A percentile compares a stretch with the other conserved stretches of the same genome.
Evolutionary conservation across 2,888 invertebrate genomes (phyloP).

Genomic region (Diachrysia chrysitis): DNA sequence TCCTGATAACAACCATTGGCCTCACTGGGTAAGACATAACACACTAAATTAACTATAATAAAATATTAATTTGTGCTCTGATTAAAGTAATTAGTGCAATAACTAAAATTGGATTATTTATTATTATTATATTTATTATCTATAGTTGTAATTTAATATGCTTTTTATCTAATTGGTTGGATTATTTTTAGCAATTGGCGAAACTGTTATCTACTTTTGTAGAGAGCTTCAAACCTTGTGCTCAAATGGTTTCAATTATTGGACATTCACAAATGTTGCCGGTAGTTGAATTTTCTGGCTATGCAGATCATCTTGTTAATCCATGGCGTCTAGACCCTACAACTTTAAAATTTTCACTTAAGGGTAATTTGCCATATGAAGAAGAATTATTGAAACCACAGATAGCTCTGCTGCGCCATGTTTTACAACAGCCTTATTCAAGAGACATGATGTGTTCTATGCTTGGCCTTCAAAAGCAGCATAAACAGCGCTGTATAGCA

Average conservation of each 20-base stretch:
- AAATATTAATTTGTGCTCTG: neutral
- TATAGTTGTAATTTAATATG: conserved; percentile 3
- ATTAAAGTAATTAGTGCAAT: neutral
- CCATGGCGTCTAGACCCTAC: conserved; percentile 97
- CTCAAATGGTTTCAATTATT: conserved; percentile 98
- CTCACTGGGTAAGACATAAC: conserved; percentile 94
- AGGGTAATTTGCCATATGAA: conserved; percentile 95
- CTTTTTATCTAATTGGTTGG: conserved; percentile 5
- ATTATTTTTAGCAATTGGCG: conserved; percentile 92
- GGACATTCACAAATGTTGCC: conserved; percentile 97
- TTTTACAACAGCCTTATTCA: conserved; percentile 98
- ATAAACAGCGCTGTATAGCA: conserved; percentile 95
- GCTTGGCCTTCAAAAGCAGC: conserved; percentile 97
- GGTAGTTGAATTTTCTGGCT: conserved; percentile 97
- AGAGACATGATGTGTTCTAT: conserved; percentile 98
- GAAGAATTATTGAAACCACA: conserved; percentile 96
- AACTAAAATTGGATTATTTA: neutral
- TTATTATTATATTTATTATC: no score
- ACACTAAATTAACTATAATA: neutral
- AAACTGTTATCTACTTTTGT: conserved; percentile 96
- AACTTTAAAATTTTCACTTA: conserved; percentile 91
- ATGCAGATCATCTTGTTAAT: conserved; percentile 96
- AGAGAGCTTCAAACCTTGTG: conserved; percentile 97
- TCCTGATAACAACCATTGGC: conserved; percentile 94
- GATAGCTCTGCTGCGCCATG: conserved; percentile 95